Conservation (phyloP, 2,113 vertebrate genomes). For the Chloropsis cyanopogon region DNA sequence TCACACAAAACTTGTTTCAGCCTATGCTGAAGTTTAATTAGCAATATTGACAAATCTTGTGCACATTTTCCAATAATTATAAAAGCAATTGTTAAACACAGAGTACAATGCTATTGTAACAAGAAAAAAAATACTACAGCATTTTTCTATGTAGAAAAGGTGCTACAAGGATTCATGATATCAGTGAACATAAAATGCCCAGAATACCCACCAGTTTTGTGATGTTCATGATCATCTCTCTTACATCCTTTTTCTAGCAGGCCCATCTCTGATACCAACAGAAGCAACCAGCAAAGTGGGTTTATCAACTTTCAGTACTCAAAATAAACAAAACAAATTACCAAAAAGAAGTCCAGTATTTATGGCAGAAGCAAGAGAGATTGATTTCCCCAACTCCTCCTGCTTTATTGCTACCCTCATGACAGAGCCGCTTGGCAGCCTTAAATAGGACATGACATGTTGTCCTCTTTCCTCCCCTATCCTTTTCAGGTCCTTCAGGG, state of each 20-base stretch:
- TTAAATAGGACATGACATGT: conserved; percentile 20
- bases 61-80: background rate
- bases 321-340: background rate
- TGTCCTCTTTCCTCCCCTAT: conserved; percentile 14
- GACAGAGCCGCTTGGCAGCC: background rate
- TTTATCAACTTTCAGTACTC: background rate
- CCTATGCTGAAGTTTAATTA: background rate
- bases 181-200: background rate
- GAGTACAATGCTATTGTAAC: background rate
- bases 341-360: background rate
- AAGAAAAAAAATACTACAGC: background rate
- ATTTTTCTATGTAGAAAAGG: background rate
- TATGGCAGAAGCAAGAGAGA: background rate
- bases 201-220: background rate
- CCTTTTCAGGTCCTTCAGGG: conserved; percentile 2
- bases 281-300: background rate
- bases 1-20: background rate
- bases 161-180: background rate
- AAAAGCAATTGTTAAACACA: background rate
- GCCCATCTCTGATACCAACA: background rate
- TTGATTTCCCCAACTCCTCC: background rate
- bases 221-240: background rate
- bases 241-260: background rate
- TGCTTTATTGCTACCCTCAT: background rate
- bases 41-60: background rate